Base-by-base conservation (phyloP, 2,888 invertebrate genomes). In the Deilephila elpenor region DNA sequence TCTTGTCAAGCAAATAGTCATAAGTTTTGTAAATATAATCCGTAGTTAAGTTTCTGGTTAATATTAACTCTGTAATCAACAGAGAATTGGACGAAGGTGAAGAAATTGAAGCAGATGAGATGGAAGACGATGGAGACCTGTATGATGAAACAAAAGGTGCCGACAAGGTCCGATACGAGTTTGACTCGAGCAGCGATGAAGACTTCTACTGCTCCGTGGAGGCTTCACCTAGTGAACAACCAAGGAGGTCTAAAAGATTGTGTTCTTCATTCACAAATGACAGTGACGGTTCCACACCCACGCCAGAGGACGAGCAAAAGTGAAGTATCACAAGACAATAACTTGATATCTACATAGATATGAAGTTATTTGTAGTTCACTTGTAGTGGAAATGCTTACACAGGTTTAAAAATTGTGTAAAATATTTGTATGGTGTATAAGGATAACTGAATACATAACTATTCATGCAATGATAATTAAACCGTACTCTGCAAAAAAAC, bases 101-200 rank as follows among this genome's bases (percentile, higher is more conserved):
- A 25, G 84, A 84, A 56, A 82, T 78, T 74, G 74, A 72, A 67
- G 61, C 3, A 25, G 64, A 64, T 5, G 64, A 64, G 4, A 17
- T 67, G 6, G 85, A 79, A 0, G 81, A 76, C 17, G 80, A 80
- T 20, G 88, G 88, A 51, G 90, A 89, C 62, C 82, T 90, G 19
- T 89, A 93, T 79, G 93, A 93, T 82, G 93, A 92, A 67, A 88
- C 90, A 0, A 92, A 92, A 74, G 91, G 93, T 7, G 92, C 93
- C 77, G 92, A 90, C 79, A 92, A 92, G 76, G 80, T 93, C n/a
- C 77, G 91, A 20, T 91, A 93, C 73, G 92, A 89, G 20, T 44
- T 17, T 0, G 91, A 86, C 62, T 82, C 86, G 0, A 82, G 75
- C 64, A 85, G 84, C 14, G 90, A 90, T 80, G 92, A 91, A 20